A percentile compares a stretch with the other conserved stretches of the same genome.
Evolutionary conservation across 2,888 invertebrate genomes (phyloP).

Genomic region (Tetragonula carbonaria): DNA sequence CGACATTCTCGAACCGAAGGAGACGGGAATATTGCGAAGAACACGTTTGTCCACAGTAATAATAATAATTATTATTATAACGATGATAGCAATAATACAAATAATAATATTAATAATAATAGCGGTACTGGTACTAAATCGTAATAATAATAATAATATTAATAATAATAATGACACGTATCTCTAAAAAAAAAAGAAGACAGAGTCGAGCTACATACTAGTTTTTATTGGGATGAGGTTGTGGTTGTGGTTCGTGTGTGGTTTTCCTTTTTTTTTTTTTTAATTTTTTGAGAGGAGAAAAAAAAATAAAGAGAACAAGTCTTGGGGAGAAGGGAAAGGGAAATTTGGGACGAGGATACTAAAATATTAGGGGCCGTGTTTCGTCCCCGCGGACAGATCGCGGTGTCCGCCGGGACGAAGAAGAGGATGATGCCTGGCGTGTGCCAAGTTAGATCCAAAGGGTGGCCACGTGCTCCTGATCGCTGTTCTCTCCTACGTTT

Average conservation of each 20-base stretch:
- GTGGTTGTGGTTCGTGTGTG: slow-evolving; percentile 67
- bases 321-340: neutral
- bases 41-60: slow-evolving; percentile 72
- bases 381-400: slow-evolving; percentile 78
- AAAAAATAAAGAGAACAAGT: slow-evolving; percentile 60
- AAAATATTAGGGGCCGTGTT: slow-evolving; percentile 30
- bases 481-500: neutral
- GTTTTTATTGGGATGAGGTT: slow-evolving; percentile 73
- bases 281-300: slow-evolving; percentile 42
- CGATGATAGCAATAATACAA: slow-evolving; percentile 81
- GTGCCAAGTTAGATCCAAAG: slow-evolving; percentile 43
- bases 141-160: slow-evolving; percentile 79
- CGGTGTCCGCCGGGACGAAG: slow-evolving; percentile 78
- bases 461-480: slow-evolving; percentile 56
- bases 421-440: slow-evolving; percentile 55
- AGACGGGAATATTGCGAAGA: neutral
- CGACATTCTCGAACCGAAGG: too few species aligned
- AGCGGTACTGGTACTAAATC: slow-evolving; percentile 79
- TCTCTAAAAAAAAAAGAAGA: slow-evolving; percentile 71
- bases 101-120: slow-evolving; percentile 82
- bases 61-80: slow-evolving; percentile 81
- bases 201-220: slow-evolving; percentile 76
- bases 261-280: neutral
- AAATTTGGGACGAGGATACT: slow-evolving; percentile 52
- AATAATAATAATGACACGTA: slow-evolving; percentile 77